Conservation (phyloP, 2,888 invertebrate species). For the Agapostemon virescens region DNA sequence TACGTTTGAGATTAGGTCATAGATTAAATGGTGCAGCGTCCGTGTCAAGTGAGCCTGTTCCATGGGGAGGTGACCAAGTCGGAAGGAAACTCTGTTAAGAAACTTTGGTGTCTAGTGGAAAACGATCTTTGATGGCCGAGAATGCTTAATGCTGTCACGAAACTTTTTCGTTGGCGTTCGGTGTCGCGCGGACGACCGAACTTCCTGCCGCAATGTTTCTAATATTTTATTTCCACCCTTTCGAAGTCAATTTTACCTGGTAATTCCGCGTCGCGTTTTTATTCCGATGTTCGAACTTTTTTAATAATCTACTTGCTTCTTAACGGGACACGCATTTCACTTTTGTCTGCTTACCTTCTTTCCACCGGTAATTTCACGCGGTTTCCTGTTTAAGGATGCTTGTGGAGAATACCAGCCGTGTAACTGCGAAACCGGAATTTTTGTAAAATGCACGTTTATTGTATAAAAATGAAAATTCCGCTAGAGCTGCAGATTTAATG, state of each 20-base stretch:
- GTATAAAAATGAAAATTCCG: too few relatives aligned
- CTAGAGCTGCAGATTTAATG: too few relatives aligned
- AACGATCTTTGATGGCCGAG: constrained; percentile 14
- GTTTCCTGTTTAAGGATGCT: neutral
- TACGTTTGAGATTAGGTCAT: constrained; percentile 55
- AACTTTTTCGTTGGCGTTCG: neutral
- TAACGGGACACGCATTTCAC: neutral
- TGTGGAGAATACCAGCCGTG: neutral
- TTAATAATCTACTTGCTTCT: neutral
- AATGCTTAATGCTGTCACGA: neutral
- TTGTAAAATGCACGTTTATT: too few relatives aligned
- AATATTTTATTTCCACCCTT: constrained; percentile 14
- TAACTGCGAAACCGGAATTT: too few relatives aligned
- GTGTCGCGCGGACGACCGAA: neutral
- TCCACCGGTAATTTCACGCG: neutral
- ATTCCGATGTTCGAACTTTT: neutral
- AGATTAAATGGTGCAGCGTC: constrained; percentile 55
- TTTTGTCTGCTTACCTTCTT: neutral
- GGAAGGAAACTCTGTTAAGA: constrained; percentile 32
- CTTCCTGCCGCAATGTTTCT: neutral
- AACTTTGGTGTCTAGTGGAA: constrained; percentile 23
- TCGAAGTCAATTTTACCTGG: neutral
- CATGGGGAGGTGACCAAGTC: constrained; percentile 23
- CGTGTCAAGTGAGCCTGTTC: constrained; percentile 41
- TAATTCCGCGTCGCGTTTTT: neutral